phyloP scores from a whole-genome alignment of 2,888 invertebrate genomes.

The Platynereis dumerilii region DNA sequence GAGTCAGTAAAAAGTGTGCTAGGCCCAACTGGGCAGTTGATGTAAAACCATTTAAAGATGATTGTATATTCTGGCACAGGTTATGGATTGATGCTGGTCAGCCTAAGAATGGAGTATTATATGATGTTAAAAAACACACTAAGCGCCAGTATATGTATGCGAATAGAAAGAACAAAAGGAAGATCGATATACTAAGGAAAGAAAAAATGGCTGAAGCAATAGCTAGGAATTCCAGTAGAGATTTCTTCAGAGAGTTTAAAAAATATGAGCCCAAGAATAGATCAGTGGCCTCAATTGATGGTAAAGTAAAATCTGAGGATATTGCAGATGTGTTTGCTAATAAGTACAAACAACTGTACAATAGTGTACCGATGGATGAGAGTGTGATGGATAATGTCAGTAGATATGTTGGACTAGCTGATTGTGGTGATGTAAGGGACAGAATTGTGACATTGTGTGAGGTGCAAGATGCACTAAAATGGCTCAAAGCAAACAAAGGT shows the following conservation, averaged over 20 bases:
- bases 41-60: slow-evolving; percentile 1
- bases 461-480: neutral
- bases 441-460: neutral
- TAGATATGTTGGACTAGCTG: neutral
- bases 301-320: neutral
- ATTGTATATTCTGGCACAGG: slow-evolving; percentile 9
- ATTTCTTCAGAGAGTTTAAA: slow-evolving; percentile 9
- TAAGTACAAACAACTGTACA: slow-evolving; percentile 5
- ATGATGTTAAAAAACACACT: neutral
- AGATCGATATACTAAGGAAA: neutral
- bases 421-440: neutral
- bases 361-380: neutral
- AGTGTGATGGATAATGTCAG: neutral
- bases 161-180: neutral
- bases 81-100: neutral
- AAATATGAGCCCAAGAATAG: neutral
- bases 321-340: slow-evolving; percentile 1
- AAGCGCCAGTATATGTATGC: slow-evolving; percentile 5
- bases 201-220: slow-evolving; percentile 7
- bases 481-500: neutral
- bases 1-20: neutral
- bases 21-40: neutral
- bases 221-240: neutral
- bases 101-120: neutral
- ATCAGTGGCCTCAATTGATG: neutral